Percentiles rank a stretch among this genome's conserved stretches.
Evolutionary conservation across 1,140 invertebrate species (phyloP).

Genomic region (Eueides isabella): DNA sequence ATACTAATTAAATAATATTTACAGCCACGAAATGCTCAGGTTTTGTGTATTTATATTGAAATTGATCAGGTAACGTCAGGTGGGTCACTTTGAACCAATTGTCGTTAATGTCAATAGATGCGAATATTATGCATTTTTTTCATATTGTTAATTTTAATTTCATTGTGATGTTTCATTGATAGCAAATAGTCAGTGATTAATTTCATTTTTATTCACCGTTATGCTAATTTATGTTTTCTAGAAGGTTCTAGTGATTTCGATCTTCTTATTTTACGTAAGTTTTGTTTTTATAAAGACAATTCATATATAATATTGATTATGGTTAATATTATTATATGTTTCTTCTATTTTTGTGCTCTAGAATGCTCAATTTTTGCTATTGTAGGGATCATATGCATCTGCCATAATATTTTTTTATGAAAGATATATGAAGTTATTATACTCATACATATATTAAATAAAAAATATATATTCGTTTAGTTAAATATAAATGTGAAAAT

Average conservation of each 20-base stretch:
- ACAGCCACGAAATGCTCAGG: conserved; percentile 20
- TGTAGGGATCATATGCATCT: conserved; percentile 33
- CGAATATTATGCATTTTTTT: background rate
- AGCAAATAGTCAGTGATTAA: background rate
- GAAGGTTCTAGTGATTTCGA: background rate
- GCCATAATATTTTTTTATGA: background rate
- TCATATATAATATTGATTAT: background rate
- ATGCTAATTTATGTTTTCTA: conserved; percentile 1
- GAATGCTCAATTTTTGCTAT: background rate
- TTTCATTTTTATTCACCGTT: conserved; percentile 8
- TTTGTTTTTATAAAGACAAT: background rate
- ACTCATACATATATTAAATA: no score
- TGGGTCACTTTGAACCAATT: conserved; percentile 20
- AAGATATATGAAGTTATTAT: no score
- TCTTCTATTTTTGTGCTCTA: background rate
- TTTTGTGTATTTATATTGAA: conserved; percentile 7
- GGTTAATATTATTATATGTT: background rate
- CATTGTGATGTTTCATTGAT: background rate
- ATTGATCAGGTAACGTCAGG: conserved; percentile 28
- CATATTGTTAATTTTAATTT: background rate
- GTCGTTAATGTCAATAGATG: conserved; percentile 5
- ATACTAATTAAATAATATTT: conserved; percentile 21
- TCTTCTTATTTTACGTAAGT: background rate
- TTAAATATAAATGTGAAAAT: conserved; percentile 4
- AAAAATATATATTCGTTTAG: no score